A percentile compares a stretch with the other conserved stretches of the same genome.
These are phyloP conservation scores for Eucidaris tribuloides DNA, from an alignment of 35 echinoderm and acorn worm species.

Conservation along the genomic window DNA sequence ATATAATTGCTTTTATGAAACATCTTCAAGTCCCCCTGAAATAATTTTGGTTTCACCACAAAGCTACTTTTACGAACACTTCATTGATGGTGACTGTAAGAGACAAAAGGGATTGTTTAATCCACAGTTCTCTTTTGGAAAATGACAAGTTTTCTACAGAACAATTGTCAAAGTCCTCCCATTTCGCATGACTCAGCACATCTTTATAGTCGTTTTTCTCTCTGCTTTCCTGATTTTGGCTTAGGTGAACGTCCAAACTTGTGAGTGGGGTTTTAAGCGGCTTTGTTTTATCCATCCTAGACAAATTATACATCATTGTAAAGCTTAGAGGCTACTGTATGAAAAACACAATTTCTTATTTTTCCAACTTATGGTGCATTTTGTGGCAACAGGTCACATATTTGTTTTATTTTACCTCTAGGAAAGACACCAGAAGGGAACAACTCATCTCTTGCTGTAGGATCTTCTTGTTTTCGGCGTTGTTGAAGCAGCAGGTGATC, in stretches of 20 bases:
- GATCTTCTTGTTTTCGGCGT: constrained; percentile 85
- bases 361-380: not conserved
- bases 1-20: no score
- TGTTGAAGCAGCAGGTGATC: constrained; percentile 92
- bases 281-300: not conserved
- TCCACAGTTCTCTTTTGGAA: no score
- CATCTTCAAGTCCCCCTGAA: no score
- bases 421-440: constrained; percentile 64
- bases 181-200: no score
- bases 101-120: no score
- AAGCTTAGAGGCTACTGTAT: not conserved
- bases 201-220: no score
- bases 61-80: no score
- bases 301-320: not conserved
- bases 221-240: not conserved
- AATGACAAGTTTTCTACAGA: no score
- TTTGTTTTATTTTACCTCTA: constrained; percentile 60
- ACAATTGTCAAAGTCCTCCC: no score
- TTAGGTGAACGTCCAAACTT: not conserved
- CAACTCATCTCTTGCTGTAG: constrained; percentile 99
- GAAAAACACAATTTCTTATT: not conserved
- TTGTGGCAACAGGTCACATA: not conserved
- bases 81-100: no score
- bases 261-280: not conserved
- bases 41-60: no score